Percentiles rank a stretch among this genome's conserved stretches.
Conservation (phyloP, 64 coral and sea anemone genomes). For the Dendronephthya gigantea region DNA sequence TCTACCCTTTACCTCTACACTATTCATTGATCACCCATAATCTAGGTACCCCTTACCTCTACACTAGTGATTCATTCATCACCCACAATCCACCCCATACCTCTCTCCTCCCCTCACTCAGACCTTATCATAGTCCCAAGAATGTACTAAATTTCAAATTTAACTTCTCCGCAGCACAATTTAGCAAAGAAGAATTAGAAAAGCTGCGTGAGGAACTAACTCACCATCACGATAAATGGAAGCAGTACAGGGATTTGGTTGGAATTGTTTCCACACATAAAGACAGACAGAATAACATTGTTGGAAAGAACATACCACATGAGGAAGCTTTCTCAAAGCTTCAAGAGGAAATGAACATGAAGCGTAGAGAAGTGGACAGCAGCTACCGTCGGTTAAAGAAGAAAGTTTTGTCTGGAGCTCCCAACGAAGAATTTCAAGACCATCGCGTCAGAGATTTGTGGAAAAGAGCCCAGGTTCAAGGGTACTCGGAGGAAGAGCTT, state of each 20-base stretch:
- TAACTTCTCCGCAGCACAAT: no score
- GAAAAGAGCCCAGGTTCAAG: background rate
- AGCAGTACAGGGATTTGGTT: background rate
- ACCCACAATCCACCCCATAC: no score
- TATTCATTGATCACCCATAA: no score
- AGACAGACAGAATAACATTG: background rate
- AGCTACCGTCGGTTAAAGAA: background rate
- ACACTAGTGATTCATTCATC: no score
- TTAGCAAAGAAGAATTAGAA: constrained; percentile 1
- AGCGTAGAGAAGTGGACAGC: background rate
- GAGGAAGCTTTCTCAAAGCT: background rate
- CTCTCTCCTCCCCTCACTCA: no score
- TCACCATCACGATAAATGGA: constrained; percentile 12
- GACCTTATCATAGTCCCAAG: no score
- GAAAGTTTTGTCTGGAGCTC: background rate
- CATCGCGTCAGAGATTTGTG: background rate
- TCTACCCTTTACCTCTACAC: no score
- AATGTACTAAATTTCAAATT: no score
- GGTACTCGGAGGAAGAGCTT: background rate
- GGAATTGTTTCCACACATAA: background rate
- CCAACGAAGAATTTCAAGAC: background rate
- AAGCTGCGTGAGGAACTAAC: background rate
- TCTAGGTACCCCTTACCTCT: no score
- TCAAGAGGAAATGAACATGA: background rate
- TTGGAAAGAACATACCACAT: background rate